Evolutionary conservation across 2,888 invertebrate genomes (phyloP), one percentile per base, ranked within the genome.

Genomic region (Dynastes maya): DNA sequence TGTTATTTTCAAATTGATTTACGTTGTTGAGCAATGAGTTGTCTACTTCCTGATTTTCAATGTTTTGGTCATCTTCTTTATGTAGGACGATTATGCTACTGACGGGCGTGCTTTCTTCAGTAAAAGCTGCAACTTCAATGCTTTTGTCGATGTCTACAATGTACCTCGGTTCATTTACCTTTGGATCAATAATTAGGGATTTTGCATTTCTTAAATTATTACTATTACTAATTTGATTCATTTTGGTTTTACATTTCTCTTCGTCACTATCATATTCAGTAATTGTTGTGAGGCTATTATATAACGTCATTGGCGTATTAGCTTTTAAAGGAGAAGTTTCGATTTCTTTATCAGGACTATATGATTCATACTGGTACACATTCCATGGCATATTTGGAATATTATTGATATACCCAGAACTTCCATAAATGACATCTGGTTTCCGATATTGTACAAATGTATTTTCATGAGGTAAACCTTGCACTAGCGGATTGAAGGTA

Each of bases 401-500:
- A 22, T 68, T 78, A 58, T 78, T 78, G 8, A 78, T 76, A 63
- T 78, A 78, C n/a, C 78, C 78, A 9, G 76, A 78, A 51, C 68
- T 75, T 3, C 75, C 76, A 49, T 78, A 75, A 53, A 37, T 22
- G 2, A 67, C 53, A 53, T 76, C 76, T 1, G 68, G 72, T 61
- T 76, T 78, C 16, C 45, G 61, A 58, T 78, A 78, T 8, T 74
- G 78, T 11, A 78, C 75, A 22, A 76, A 78, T n/a, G 77, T 55
- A 58, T 64, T 72, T 37, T 76, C 55, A 49, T 76, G 77, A 13
- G 79, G 79, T n/a, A 79, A 67, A 29, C 76, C 55, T 67, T 79
- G 80, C 22, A 80, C 78, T 4, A 78, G 37, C 37, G 82, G 81
- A 27, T 74, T 82, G n/a, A 79, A 80, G 16, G 58, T 75, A 45